Evolutionary conservation across 2,113 vertebrate species (phyloP).

Genomic region (Harpagus bidentatus): DNA sequence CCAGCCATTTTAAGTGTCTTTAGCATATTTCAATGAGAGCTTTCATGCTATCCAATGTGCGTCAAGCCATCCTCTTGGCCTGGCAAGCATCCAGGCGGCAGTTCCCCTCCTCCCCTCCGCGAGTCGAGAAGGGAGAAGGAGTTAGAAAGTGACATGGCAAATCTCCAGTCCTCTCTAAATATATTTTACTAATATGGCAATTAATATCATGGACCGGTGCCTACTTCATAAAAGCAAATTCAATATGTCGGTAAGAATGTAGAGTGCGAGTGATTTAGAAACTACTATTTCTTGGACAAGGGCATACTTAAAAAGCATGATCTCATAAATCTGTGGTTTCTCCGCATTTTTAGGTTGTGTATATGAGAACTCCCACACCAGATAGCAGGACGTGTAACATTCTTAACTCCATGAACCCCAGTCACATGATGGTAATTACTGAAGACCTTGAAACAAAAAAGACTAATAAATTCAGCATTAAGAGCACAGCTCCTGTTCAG

Average conservation of each 20-base stretch:
- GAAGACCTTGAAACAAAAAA: constrained; percentile 36
- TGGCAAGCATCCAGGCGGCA: background rate
- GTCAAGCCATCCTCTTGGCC: background rate
- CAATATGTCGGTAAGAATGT: background rate
- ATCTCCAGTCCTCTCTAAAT: background rate
- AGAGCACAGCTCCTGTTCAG: constrained; percentile 36
- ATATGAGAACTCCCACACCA: constrained; percentile 23
- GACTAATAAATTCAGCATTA: constrained; percentile 37
- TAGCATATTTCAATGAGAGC: background rate
- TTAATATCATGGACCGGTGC: background rate
- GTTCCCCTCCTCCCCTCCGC: background rate
- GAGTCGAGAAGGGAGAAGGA: background rate
- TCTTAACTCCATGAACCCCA: constrained; percentile 53
- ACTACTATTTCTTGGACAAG: constrained; percentile 12
- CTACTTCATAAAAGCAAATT: background rate
- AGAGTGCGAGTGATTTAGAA: background rate
- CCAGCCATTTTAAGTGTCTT: background rate
- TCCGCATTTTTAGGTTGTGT: background rate
- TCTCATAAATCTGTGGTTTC: constrained; percentile 37
- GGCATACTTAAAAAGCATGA: background rate
- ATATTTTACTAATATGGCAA: background rate
- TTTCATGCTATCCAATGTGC: background rate
- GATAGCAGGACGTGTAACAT: constrained; percentile 46
- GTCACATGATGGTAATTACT: constrained; percentile 49
- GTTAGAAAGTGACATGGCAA: background rate